Evolutionary conservation across 2,113 vertebrate species (phyloP), one percentile per base, ranked within the genome.

Genomic region (Meriones unguiculatus): DNA sequence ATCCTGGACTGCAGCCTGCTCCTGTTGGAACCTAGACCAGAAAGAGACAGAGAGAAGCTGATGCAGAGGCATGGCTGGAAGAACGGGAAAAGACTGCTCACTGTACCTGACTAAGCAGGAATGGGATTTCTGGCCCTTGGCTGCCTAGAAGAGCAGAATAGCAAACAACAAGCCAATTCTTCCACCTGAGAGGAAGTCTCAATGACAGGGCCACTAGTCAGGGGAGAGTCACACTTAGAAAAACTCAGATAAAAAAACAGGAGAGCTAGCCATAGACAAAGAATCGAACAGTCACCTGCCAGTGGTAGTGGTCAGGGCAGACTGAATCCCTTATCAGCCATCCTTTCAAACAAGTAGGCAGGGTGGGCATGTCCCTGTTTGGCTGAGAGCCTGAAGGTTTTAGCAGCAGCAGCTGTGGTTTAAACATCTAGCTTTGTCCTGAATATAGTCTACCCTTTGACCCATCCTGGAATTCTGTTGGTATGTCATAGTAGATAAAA

Each of bases 1-100:
- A 81, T 99, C 99, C 92, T 99, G 99, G 87, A 99, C 98, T 87
- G 99, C 90, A 2, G 99, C 98, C 97, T 99, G 99, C 35, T 99
- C 99, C 57, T 92, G 97, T 96, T 99, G 99, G 94, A 99, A 99
- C 97, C 99, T 99, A 88, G n/a, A 59, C 0, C 57, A 91, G 94
- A 77, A n/a, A 93, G 30, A 89, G 50, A 41, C 0, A 12, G 1
- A 0, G 93, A 97, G 73, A 88, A 57, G 69, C 52, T 95, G 67
- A 87, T 12, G 80, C 54, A 38, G 86, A 15, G 72, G 54, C 67
- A 32, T 65, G 69, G 92, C 81, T 80, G 94, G 77, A 46, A 96
- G 65, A 85, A 46, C 62, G 96, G 25, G 90, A 22, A 73, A n/a
- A 87, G n/a, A 7, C 93, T 82, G 78, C 28, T 87, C 73, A 2